Base-by-base conservation (phyloP, 2,113 vertebrate species). In the Hucho hucho region DNA sequence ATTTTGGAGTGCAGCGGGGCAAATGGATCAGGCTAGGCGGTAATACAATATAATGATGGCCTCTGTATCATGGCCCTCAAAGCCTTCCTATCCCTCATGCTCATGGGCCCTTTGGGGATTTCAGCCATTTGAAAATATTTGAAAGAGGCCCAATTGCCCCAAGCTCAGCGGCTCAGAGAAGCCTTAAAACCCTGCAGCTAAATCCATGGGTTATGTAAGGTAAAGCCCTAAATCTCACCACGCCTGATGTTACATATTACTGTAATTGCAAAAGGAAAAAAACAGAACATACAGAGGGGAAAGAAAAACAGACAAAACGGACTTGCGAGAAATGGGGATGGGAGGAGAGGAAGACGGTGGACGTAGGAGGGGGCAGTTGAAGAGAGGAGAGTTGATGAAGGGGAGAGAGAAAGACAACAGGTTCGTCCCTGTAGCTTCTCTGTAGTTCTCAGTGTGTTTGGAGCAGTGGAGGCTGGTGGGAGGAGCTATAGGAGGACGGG, bases 211-310 rank as follows among this genome's bases (percentile, higher is more conserved):
- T 93, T 94, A 92, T 91, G 92, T 91, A 92, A 94, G 93, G 92
- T 92, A 93, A 94, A 93, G 90, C 91, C 80, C 85, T 91, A 93
- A 92, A 93, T 92, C 90, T 92, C 89, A 84, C 87, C 78, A 72
- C 75, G 89, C 92, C 92, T 93, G 90, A 93, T 93, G 93, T 92
- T 93, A 92, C 89, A 93, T 92, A 93, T 93, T 93, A 94, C 91
- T 93, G 92, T 91, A 93, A 92, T 92, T 92, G 89, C 87, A 87
- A 91, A 89, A 87, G 87, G 79, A 79, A 87, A 83, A 87, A 75
- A 87, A 75, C 68, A 67, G 29, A 63, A 84, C 81, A 78, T 28
- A 81, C 58, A 79, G 79, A 64, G 28, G 73, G 78, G 32, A 71
- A 69, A 76, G 81, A 86, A 82, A 78, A 69, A 61, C 32, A 53